Evolutionary conservation across 2,797 vertebrate species (phyloP).

Genomic region (Taeniopygia guttata): DNA sequence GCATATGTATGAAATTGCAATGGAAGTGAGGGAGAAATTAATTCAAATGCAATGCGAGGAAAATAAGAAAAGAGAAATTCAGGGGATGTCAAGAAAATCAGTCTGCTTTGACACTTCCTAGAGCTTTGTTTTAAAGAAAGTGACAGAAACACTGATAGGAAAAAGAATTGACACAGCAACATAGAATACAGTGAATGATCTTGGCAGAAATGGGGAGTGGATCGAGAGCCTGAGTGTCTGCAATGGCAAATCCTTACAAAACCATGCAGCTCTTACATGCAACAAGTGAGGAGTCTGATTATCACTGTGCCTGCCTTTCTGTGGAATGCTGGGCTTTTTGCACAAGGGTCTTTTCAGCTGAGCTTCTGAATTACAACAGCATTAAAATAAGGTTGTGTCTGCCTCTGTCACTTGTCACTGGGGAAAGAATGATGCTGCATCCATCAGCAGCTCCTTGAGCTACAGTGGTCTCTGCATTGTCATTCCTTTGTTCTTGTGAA

Average conservation of each 20-base stretch:
- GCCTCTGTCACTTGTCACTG: neutral
- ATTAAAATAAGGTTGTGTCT: neutral
- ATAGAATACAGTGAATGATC: neutral
- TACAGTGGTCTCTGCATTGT: neutral
- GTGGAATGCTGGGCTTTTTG: neutral
- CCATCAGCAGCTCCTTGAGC: neutral
- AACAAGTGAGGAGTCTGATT: neutral
- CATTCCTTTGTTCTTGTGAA: neutral
- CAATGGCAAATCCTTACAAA: neutral
- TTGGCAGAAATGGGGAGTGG: neutral
- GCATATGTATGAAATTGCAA: neutral
- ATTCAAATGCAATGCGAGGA: neutral
- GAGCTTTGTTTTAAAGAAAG: neutral
- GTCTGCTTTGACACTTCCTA: neutral
- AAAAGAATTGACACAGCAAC: neutral
- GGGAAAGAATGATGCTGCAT: constrained; percentile 2
- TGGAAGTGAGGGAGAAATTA: neutral
- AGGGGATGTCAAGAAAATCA: neutral
- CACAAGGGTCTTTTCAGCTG: neutral
- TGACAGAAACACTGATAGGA: neutral
- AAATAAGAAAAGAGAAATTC: neutral
- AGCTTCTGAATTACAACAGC: neutral
- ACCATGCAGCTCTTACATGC: neutral
- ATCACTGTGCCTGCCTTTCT: neutral
- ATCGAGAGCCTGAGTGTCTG: neutral